phyloP scores from a whole-genome alignment of 2,797 vertebrate species.

The Furcifer pardalis region DNA sequence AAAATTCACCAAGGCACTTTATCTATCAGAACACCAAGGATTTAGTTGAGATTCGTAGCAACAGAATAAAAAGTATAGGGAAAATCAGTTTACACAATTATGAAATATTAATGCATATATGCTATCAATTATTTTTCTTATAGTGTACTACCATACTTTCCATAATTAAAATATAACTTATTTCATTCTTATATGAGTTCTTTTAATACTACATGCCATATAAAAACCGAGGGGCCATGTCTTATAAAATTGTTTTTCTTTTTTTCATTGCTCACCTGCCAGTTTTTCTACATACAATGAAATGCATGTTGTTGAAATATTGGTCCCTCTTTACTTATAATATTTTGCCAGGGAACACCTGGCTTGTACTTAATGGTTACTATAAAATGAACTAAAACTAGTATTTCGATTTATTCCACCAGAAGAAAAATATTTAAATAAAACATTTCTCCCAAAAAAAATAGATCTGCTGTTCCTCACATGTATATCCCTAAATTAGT shows the following conservation, averaged over 20 bases:
- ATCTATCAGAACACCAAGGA: constrained; percentile 10
- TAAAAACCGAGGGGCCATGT: background rate
- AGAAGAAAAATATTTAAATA: constrained; percentile 27
- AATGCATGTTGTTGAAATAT: constrained; percentile 20
- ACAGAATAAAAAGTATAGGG: constrained; percentile 33
- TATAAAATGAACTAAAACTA: constrained; percentile 48
- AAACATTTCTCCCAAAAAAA: background rate
- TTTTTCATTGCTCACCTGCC: constrained; percentile 22
- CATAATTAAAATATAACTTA: constrained; percentile 41
- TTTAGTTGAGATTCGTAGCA: background rate
- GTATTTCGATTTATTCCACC: constrained; percentile 30
- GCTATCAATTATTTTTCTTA: constrained; percentile 11
- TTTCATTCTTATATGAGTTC: background rate
- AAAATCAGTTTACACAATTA: constrained; percentile 45
- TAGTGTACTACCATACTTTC: constrained; percentile 16
- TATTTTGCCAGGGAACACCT: constrained; percentile 32
- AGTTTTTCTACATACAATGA: constrained; percentile 8
- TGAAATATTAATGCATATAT: constrained; percentile 7
- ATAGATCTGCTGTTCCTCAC: background rate
- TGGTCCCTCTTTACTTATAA: constrained; percentile 34
- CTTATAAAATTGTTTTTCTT: constrained; percentile 30
- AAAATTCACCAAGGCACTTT: constrained; percentile 33
- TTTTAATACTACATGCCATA: constrained; percentile 5
- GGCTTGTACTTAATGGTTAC: constrained; percentile 31
- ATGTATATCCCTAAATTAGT: constrained; percentile 4